Base-by-base conservation (phyloP, 2,888 invertebrate genomes). In the Catocala nupta region DNA sequence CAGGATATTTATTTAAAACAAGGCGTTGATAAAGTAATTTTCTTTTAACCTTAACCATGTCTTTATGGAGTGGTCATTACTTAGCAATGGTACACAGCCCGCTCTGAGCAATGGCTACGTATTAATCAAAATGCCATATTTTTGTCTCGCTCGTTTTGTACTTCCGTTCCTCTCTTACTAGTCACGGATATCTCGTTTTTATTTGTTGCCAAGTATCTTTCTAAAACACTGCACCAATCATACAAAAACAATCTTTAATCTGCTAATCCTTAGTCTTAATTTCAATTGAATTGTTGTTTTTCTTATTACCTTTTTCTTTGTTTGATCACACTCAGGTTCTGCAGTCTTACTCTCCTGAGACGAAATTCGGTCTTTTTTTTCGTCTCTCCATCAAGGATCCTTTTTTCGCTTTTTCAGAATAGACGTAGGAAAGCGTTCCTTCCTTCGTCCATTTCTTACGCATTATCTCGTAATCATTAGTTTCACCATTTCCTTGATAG, bases 11-110 rank as follows among this genome's bases (percentile, higher is more conserved):
- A 93, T 93, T 94, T 92, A 92, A 94, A 94, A 93, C 93, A 93
- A 93, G 94, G 92, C 93, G 94, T 93, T 94, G 94, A 94, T 94
- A 93, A 93, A 94, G 93, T 94, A 94, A 94, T 94, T 93, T 94
- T 93, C 93, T 94, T 94, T 93, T 93, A 93, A 93, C 94, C 93
- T 93, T 93, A 93, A 93, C 92, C 94, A 91, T 93, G 93, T 94
- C 93, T 93, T 94, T 92, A 93, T 93, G 93, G 94, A 93, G 91
- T 91, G 94, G 93, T 91, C 93, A 94, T 93, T 94, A 94, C 93
- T 94, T 94, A 94, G 93, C 91, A 92, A 92, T 92, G 94, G 93
- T 92, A 93, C 93, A 93, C 91, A 92, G 92, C 89, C 88, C 91
- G 91, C 91, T 90, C 92, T 94, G 94, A 94, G 94, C 91, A 94